Conservation (phyloP, 2,888 invertebrate genomes). For the Baccha elongata region DNA sequence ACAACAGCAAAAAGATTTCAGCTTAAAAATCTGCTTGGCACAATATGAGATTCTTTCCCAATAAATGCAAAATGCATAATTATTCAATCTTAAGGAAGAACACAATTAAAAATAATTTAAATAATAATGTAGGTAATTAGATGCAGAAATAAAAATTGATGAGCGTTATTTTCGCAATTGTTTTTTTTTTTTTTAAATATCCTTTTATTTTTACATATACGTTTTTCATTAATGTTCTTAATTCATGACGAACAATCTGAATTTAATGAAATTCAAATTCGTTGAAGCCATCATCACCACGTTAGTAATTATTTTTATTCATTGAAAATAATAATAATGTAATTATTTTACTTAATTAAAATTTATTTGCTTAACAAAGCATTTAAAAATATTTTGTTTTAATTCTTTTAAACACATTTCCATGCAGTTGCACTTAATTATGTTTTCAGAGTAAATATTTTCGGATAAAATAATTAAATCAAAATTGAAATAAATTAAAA, state of each 20-base stretch:
- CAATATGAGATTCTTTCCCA: no score
- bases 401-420: neutral
- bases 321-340: neutral
- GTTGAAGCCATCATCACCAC: neutral
- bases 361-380: conserved; percentile 23
- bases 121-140: conserved; percentile 4
- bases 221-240: neutral
- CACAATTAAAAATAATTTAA: conserved; percentile 4
- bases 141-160: no score
- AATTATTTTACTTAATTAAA: neutral
- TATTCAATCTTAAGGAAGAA: no score
- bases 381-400: neutral
- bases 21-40: no score
- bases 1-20: no score
- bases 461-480: no score
- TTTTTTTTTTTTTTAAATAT: neutral
- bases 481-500: no score
- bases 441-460: no score
- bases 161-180: neutral
- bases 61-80: no score
- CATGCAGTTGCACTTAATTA: neutral
- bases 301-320: conserved; percentile 1
- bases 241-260: neutral
- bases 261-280: no score
- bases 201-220: neutral